phyloP scores from a whole-genome alignment of 2,888 invertebrate species.

The Drosophila picticornis region DNA sequence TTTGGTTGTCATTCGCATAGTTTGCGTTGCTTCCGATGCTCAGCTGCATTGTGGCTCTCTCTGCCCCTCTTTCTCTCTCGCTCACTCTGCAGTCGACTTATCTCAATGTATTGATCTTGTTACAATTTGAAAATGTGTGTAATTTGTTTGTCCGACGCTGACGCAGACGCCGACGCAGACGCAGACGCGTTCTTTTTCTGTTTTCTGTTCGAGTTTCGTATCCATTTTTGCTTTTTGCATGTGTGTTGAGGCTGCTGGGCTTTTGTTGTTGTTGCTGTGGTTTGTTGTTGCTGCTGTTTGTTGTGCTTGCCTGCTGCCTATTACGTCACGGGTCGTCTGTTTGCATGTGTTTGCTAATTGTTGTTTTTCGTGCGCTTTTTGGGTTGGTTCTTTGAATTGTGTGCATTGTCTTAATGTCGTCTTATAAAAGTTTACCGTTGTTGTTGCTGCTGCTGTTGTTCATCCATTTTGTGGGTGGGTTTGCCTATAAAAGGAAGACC shows the following conservation, averaged over 20 bases:
- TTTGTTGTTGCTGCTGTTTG: conserved; percentile 27
- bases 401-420: conserved; percentile 22
- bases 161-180: conserved; percentile 11
- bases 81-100: conserved; percentile 29
- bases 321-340: conserved; percentile 67
- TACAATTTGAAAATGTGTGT: conserved; percentile 65
- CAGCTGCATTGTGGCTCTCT: conserved; percentile 21
- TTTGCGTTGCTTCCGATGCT: conserved; percentile 3
- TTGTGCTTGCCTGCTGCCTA: conserved; percentile 47
- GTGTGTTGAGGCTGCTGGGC: conserved; percentile 23
- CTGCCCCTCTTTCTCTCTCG: conserved; percentile 10
- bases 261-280: conserved; percentile 1
- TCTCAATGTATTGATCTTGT: conserved; percentile 69
- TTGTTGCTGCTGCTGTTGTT: neutral
- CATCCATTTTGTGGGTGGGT: neutral
- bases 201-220: conserved; percentile 9
- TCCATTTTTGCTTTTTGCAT: conserved; percentile 22
- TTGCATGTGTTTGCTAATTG: conserved; percentile 27
- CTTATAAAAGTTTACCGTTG: conserved; percentile 4
- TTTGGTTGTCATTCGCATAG: conserved; percentile 18
- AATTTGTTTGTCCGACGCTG: conserved; percentile 68
- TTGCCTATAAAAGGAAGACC: neutral
- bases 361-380: conserved; percentile 23
- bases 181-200: conserved; percentile 31
- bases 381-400: conserved; percentile 30